Base-by-base conservation (phyloP, 2,113 vertebrate species). In the Neodon shergylaensis region DNA sequence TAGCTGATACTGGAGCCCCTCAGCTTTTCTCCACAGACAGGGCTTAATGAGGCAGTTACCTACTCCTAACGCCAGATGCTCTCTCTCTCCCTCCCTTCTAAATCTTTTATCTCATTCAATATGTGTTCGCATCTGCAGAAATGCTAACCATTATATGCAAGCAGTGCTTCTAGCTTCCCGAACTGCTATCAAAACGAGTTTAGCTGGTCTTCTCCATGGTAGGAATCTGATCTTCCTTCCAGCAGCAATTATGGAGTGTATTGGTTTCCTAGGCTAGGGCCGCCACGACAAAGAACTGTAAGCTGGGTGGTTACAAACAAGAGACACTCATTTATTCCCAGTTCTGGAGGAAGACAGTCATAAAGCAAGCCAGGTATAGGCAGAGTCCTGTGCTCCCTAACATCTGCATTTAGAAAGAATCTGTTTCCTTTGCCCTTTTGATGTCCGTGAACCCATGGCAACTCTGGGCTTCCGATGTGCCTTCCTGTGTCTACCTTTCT, bases 1-100 rank as follows among this genome's bases (percentile, higher is more conserved):
- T 4, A 78, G 66, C 49, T 33, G 28, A 2, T 44, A 86, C 3
- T 85, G 47, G 21, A n/a, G 3, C 13, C 82, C 87, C 28, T 83
- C 0, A 1, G 54, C 7, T 92, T 1, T 1, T 66, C 17, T 61
- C 94, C 44, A 61, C 9, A 90, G 36, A 89, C 81, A 54, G 74
- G 68, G 74, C 4, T 79, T 97, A 78, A 81, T 92, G 13, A 96
- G 4, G 5, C 68, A 89, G 7, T 33, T 97, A 44, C 44, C 47
- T 47, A 16, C 2, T 92, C 39, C 42, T 13, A 31, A 65, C 88
- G 92, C 89, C n/a, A 94, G 95, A 85, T 94, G 11, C 24, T 52
- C 22, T 39, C 13, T 44, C 31, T 4, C 9, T 47, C 14, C 36
- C 19, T 17, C 61, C 52, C 54, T 70, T 88, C 2, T 5, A 44